Evolutionary conservation across 2,113 vertebrate genomes (phyloP).

Genomic region (Pangasianodon hypophthalmus): DNA sequence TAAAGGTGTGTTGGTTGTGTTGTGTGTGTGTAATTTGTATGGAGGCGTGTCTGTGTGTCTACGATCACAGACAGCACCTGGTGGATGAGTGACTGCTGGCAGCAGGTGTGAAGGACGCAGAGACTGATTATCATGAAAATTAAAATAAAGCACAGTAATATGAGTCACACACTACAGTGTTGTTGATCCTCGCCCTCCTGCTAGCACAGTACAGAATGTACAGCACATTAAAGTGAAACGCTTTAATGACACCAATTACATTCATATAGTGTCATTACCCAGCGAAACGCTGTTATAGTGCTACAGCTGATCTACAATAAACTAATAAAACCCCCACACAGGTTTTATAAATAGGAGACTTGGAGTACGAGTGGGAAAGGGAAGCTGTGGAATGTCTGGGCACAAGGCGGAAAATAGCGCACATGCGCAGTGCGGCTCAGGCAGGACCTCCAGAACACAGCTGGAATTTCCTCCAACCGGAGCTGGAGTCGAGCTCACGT

Average conservation of each 20-base stretch:
- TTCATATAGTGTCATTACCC: not conserved
- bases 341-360: not conserved
- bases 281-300: not conserved
- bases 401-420: not conserved
- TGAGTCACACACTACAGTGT: not conserved
- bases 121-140: not conserved
- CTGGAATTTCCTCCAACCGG: not conserved
- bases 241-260: not conserved
- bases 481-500: not conserved
- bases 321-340: not conserved
- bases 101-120: not conserved
- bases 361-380: not conserved
- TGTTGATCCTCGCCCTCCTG: not conserved
- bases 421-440: not conserved
- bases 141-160: not conserved
- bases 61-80: too few relatives aligned
- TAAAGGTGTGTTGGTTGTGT: too few relatives aligned
- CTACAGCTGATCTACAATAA: not conserved
- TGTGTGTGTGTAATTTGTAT: not conserved
- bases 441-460: not conserved
- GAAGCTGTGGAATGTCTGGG: not conserved
- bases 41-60: not conserved
- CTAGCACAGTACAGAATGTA: not conserved
- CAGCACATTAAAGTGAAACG: not conserved
- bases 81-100: not conserved